These are phyloP conservation scores for Spilarctia lutea DNA, from an alignment of 2,888 invertebrate species.

Conservation along the genomic window DNA sequence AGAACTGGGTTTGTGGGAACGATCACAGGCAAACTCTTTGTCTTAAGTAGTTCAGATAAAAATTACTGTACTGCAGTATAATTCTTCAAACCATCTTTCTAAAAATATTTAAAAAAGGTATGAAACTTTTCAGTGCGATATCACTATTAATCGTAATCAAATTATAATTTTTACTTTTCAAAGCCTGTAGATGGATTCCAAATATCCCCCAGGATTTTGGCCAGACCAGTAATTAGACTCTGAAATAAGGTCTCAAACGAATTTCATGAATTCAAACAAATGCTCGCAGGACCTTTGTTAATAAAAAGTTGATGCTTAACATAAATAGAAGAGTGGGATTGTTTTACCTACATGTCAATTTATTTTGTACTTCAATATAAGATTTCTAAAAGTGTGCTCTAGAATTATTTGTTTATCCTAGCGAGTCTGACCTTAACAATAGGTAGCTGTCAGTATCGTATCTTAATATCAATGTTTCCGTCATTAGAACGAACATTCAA, in stretches of 20 bases:
- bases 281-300: constrained; percentile 33
- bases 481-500: too few species aligned
- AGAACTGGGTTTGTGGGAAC: too few species aligned
- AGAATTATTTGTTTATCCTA: not conserved
- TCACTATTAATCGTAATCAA: not conserved
- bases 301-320: constrained; percentile 32
- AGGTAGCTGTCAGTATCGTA: too few species aligned
- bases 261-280: constrained; percentile 44
- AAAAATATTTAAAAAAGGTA: not conserved
- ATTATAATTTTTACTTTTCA: constrained; percentile 2
- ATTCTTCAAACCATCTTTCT: too few species aligned
- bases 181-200: not conserved
- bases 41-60: too few species aligned
- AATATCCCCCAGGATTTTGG: constrained; percentile 37
- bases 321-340: constrained; percentile 26
- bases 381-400: not conserved
- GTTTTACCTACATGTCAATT: constrained; percentile 10
- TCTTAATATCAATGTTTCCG: too few species aligned
- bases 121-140: not conserved
- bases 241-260: constrained; percentile 38
- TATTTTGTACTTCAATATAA: not conserved
- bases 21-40: too few species aligned
- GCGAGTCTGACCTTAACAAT: too few species aligned
- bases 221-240: constrained; percentile 43
- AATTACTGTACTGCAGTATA: too few species aligned